Conservation (phyloP, 2,888 invertebrate genomes). For the Scaeva pyrastri region DNA sequence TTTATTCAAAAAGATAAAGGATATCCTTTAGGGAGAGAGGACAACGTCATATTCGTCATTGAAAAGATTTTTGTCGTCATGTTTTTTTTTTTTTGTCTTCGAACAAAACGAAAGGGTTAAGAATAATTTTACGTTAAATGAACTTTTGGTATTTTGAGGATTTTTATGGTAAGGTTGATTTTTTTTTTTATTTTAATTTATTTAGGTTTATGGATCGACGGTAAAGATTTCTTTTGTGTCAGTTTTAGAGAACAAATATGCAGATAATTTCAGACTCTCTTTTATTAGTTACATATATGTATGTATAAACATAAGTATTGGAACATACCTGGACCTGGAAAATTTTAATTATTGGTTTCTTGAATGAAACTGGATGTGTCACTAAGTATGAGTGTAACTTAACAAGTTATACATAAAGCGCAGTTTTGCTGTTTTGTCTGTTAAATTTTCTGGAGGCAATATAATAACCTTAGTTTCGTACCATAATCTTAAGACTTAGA, state of each 20-base stretch:
- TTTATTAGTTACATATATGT: too few relatives aligned
- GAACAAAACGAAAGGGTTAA: conserved; percentile 64
- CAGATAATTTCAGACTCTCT: too few relatives aligned
- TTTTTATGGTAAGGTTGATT: conserved; percentile 44
- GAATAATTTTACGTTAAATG: background rate
- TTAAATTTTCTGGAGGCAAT: too few relatives aligned
- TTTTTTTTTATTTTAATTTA: conserved; percentile 56
- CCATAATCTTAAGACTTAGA: too few relatives aligned
- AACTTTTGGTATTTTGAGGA: conserved; percentile 14
- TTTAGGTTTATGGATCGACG: conserved; percentile 50
- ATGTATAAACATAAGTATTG: too few relatives aligned
- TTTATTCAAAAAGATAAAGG: background rate
- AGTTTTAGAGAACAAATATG: background rate
- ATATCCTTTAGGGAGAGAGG: conserved; percentile 34
- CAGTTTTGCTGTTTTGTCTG: too few relatives aligned
- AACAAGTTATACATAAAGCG: too few relatives aligned
- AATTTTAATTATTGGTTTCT: too few relatives aligned
- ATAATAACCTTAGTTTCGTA: too few relatives aligned
- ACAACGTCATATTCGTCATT: conserved; percentile 48
- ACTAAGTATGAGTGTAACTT: too few relatives aligned
- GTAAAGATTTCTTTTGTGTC: conserved; percentile 44
- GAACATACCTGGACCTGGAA: too few relatives aligned
- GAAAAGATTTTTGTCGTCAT: conserved; percentile 28
- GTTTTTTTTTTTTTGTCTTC: conserved; percentile 2
- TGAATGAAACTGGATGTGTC: too few relatives aligned